Evolutionary conservation across 2,797 vertebrate species (phyloP).

Genomic region (Rhinoraja longicauda): DNA sequence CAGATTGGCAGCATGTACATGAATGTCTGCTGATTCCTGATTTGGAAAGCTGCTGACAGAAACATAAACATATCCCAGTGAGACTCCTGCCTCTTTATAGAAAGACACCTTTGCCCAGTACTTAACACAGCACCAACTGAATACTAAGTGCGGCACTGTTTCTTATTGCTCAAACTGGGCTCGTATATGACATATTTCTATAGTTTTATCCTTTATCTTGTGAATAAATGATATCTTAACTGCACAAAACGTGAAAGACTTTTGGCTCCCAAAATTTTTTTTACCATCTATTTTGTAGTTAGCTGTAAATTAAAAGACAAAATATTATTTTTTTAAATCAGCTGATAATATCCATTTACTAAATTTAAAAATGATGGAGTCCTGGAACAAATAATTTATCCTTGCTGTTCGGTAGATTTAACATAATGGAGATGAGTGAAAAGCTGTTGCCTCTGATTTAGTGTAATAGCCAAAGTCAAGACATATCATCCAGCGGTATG

Average conservation of each 20-base stretch:
- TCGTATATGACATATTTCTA: neutral
- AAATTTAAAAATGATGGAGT: neutral
- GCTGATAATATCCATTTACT: neutral
- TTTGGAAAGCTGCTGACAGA: constrained; percentile 1
- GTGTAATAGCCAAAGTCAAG: constrained; percentile 12
- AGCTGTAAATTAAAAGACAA: neutral
- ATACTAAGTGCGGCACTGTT: neutral
- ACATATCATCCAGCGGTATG: neutral
- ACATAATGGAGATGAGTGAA: neutral
- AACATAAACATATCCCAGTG: neutral
- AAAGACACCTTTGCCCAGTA: neutral
- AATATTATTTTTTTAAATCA: neutral
- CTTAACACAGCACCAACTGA: neutral
- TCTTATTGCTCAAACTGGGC: neutral
- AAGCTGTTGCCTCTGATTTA: neutral
- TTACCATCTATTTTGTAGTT: neutral
- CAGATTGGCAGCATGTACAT: neutral
- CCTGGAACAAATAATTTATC: neutral
- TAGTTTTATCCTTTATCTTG: neutral
- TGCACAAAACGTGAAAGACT: neutral
- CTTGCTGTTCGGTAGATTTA: neutral
- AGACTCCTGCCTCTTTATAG: neutral
- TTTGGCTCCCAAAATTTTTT: neutral
- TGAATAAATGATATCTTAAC: neutral
- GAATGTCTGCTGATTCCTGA: neutral